Conservation (phyloP, 2,113 vertebrate species). For the Xiphophorus hellerii region DNA sequence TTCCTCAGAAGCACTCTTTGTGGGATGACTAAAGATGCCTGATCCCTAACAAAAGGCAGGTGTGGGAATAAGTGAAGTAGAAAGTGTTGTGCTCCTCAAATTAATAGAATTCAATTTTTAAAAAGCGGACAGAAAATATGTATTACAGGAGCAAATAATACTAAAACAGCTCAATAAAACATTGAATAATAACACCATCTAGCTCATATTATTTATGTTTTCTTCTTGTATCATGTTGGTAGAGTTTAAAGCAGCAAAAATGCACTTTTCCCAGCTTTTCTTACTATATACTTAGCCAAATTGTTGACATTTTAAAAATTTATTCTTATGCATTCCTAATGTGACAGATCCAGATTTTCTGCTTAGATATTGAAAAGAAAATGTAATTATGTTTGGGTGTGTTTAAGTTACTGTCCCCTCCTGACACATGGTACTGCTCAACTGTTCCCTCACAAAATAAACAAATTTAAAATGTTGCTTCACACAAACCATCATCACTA, state of each 20-base stretch:
- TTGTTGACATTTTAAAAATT: not conserved
- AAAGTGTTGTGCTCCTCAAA: not conserved
- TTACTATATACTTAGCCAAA: not conserved
- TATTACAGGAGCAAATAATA: not conserved
- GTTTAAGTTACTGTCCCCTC: not conserved
- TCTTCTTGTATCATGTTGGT: too few species aligned
- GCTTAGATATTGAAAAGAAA: too few species aligned
- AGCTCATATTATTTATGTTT: too few species aligned
- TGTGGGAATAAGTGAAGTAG: not conserved
- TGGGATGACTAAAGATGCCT: not conserved
- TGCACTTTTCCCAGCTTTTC: too few species aligned
- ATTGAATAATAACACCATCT: too few species aligned
- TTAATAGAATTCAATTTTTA: not conserved
- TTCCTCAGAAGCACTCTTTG: not conserved
- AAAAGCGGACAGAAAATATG: not conserved
- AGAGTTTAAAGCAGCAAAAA: too few species aligned
- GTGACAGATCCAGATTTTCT: not conserved
- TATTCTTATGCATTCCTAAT: not conserved
- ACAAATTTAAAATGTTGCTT: not conserved
- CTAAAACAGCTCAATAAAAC: not conserved
- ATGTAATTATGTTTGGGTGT: not conserved
- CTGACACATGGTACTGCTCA: not conserved
- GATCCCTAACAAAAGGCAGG: not conserved
- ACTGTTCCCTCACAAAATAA: not conserved
- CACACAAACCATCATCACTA: not conserved